These are phyloP conservation scores for Etheostoma spectabile DNA, from an alignment of 2,113 vertebrate species.

Conservation along the genomic window DNA sequence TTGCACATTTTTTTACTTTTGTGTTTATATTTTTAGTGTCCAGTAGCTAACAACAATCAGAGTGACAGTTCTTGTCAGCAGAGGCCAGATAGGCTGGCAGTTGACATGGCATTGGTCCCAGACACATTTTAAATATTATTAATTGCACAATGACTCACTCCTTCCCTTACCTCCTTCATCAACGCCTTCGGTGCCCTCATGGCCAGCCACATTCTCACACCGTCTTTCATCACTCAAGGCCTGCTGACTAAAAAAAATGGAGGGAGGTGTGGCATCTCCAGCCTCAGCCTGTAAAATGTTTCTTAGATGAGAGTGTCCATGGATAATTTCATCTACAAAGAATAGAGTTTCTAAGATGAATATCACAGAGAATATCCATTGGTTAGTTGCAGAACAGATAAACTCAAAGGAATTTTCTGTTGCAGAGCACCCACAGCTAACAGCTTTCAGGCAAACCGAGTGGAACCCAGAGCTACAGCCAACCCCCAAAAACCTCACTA, in stretches of 20 bases:
- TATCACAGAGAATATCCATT: not conserved
- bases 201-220: constrained; percentile 42
- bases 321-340: not conserved
- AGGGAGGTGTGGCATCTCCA: constrained; percentile 17
- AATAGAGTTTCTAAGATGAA: not conserved
- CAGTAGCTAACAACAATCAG: constrained; percentile 22
- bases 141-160: constrained; percentile 63
- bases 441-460: not conserved
- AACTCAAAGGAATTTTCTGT: constrained; percentile 51
- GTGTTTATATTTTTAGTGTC: constrained; percentile 50
- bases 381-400: constrained; percentile 10
- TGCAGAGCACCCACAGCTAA: constrained; percentile 17
- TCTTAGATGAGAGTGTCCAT: not conserved
- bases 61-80: constrained; percentile 26
- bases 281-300: not conserved
- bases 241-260: constrained; percentile 23
- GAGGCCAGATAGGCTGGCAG: constrained; percentile 26
- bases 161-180: constrained; percentile 56
- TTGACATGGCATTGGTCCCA: constrained; percentile 44
- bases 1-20: constrained; percentile 15
- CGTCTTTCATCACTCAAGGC: constrained; percentile 28
- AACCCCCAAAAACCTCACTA: not conserved
- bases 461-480: not conserved
- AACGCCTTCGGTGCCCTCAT: constrained; percentile 20
- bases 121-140: constrained; percentile 50